A percentile compares a stretch with the other conserved stretches of the same genome.
These are phyloP conservation scores for Salvelinus namaycush DNA, from an alignment of 2,113 vertebrate species.

Conservation along the genomic window DNA sequence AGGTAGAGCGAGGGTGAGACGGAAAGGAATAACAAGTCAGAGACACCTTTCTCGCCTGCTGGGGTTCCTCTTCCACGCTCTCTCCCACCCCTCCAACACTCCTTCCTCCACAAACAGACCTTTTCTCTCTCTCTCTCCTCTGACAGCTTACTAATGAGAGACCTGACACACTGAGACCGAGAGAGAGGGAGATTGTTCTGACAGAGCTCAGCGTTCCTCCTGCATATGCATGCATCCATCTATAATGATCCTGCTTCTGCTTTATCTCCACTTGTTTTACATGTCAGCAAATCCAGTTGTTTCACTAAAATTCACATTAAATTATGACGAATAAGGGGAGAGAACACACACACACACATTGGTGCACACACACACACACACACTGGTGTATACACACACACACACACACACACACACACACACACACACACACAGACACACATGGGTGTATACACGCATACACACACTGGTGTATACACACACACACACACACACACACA, in stretches of 20 bases:
- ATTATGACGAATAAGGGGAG: constrained; percentile 57
- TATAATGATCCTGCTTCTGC: constrained; percentile 46
- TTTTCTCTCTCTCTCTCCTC: background rate
- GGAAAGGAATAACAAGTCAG: background rate
- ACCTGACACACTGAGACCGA: too few relatives aligned
- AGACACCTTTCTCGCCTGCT: background rate
- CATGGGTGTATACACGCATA: background rate
- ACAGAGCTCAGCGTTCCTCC: background rate
- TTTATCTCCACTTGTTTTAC: constrained; percentile 41
- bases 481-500: background rate
- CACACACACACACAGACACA: too few relatives aligned
- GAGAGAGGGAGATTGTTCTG: background rate
- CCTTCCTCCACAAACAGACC: background rate
- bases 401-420: too few relatives aligned
- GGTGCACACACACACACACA: constrained; percentile 9
- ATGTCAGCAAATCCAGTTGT: constrained; percentile 53
- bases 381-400: too few relatives aligned
- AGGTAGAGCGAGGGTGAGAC: background rate
- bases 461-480: background rate
- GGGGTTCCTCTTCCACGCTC: background rate
- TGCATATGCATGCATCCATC: constrained; percentile 5
- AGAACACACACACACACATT: constrained; percentile 16
- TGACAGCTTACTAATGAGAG: background rate
- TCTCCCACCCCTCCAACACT: background rate
- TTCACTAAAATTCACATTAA: constrained; percentile 44